Conservation (phyloP, 2,113 vertebrate genomes). For the Balaenoptera acutorostrata region DNA sequence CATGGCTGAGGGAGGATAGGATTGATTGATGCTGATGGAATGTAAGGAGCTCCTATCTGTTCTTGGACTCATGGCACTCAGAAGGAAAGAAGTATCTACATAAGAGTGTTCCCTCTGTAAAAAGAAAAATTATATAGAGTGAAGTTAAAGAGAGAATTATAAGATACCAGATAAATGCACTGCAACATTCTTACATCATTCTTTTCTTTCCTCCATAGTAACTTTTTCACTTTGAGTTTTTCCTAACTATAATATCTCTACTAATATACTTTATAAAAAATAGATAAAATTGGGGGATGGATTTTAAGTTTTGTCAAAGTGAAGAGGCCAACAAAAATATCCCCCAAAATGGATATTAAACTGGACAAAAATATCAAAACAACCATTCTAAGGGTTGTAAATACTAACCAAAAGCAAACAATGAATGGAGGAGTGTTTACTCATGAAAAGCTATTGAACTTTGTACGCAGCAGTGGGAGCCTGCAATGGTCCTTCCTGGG, state of each 20-base stretch:
- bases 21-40: neutral
- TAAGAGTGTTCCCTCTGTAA: too few species aligned
- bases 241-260: neutral
- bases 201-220: neutral
- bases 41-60: neutral
- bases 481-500: too few species aligned
- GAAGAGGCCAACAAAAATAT: neutral
- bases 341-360: neutral
- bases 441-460: neutral
- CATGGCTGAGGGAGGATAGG: neutral
- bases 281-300: neutral
- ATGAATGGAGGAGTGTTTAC: neutral
- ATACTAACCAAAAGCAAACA: neutral
- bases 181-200: too few species aligned
- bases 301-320: neutral
- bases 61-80: neutral
- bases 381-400: neutral
- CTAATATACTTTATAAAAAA: neutral
- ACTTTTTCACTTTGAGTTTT: neutral
- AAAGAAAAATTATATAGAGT: neutral
- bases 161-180: neutral
- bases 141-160: neutral
- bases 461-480: rapidly evolving
- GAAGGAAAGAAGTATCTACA: neutral
- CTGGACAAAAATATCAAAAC: neutral